Evolutionary conservation across 2,888 invertebrate species (phyloP), one percentile per base, ranked within the genome.

Genomic region (Priocnemis perturbator): DNA sequence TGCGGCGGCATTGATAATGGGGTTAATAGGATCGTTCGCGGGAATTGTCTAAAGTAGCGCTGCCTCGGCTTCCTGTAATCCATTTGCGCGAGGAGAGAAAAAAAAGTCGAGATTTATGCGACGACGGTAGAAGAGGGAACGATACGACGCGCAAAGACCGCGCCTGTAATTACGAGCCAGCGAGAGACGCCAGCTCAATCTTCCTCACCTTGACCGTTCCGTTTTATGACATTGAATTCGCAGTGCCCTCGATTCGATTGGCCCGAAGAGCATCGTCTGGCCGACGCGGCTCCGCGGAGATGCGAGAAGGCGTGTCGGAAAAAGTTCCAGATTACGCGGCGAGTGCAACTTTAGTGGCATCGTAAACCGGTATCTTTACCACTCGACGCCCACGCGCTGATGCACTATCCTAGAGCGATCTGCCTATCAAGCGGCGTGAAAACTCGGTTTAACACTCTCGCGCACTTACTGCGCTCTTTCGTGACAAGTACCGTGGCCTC

Each of bases 331-430:
- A 85, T 87, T 85, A 86, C 84, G 83, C 85, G 78, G 77, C 81
- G 85, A 84, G 82, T 79, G 84, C 84, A 81, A 85, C 78, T 87
- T 86, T 87, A 88, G 87, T 87, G 86, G 85, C 84, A 82, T 88
- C 87, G 86, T 88, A 88, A 87, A 87, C 86, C 85, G 84, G 85
- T 87, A 86, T 88, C 86, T 87, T 85, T 85, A 87, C 84, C 85
- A 74, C 84, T 79, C 73, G 64, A 80, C 83, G 79, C 84, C 84
- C 80, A 80, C 77, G 75, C 77, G 75, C 77, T 67, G 64, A 77
- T 73, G 76, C 81, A 80, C 82, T 84, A 84, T 85, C 84, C 81
- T 83, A 83, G 83, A 83, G 84, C 85, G 81, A 87, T 88, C 88
- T 87, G 85, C 87, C 88, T 87, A 88, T 88, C 87, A 88, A 81